Percentiles rank a stretch among this genome's conserved stretches.
Evolutionary conservation across 1,140 invertebrate genomes (phyloP).

Genomic region (Limonius californicus): DNA sequence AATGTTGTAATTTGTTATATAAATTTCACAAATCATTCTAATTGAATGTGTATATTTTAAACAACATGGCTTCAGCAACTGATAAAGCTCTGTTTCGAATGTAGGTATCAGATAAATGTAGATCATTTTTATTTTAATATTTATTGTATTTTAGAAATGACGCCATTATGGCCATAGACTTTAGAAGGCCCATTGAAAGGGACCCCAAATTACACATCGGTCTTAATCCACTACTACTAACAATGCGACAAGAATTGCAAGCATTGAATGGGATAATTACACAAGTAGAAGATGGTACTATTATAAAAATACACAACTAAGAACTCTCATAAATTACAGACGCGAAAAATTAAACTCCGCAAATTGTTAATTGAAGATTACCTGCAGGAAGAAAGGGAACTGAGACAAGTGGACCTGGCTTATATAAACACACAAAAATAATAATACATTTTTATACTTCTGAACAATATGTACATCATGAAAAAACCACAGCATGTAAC

Average conservation of each 20-base stretch:
- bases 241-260: constrained; percentile 16
- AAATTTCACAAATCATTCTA: no score
- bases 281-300: no score
- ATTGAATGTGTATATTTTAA: no score
- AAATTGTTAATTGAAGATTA: constrained; percentile 18
- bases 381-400: constrained; percentile 23
- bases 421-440: constrained; percentile 26
- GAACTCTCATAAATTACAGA: constrained; percentile 4
- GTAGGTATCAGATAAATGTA: neutral
- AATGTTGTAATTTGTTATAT: no score
- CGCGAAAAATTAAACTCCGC: constrained; percentile 12
- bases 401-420: constrained; percentile 20
- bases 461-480: neutral
- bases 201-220: constrained; percentile 13
- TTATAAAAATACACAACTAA: no score
- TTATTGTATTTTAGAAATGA: neutral
- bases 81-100: constrained; percentile 28
- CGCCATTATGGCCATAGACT: constrained; percentile 1
- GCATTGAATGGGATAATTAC: constrained; percentile 5
- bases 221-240: constrained; percentile 10
- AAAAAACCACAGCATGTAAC: no score
- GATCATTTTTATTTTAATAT: neutral
- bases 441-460: neutral
- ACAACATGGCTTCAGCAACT: constrained; percentile 16
- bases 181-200: neutral